Evolutionary conservation across 2,113 vertebrate species (phyloP), one percentile per base, ranked within the genome.

Genomic region (Calyptommatus sinebrachiatus): DNA sequence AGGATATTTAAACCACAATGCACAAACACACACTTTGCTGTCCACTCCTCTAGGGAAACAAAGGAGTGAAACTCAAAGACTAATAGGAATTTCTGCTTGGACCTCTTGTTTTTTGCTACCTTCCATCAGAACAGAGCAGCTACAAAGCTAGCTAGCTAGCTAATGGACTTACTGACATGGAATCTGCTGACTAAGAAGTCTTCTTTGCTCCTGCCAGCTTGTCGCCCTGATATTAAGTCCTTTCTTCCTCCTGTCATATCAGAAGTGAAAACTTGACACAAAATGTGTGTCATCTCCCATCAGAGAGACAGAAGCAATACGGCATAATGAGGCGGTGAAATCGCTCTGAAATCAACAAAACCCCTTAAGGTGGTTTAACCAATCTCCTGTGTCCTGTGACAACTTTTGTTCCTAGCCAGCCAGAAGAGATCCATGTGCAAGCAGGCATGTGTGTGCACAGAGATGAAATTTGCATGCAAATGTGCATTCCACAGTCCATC

Each of bases 261-360:
- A 89, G 84, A 85, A 93, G 75, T 85, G 84, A 84, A 83, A 85
- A 91, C 82, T 69, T 88, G 90, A 85, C 84, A 83, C 84, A 50
- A 79, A 72, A 87, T n/a, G 20, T 87, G 85, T 91, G 88, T 92
- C 89, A 89, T 0, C 28, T 0, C 0, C 73, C 90, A 86, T 70
- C 82, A 90, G 78, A 77, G 14, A 87, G 91, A 89, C 85, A 89
- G 91, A 78, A 87, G 90, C 91, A 92, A 88, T 90, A 92, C 88
- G 90, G 87, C 88, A 68, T 88, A 89, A 90, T 88, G 63, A 89
- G 87, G 87, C 91, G 87, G 89, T 88, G 85, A 91, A 87, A 89
- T 87, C 90, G 88, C 88, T 31, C 1, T 8, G 73, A 76, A 82
- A 85, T 84, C 76, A 29, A 79, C 69, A 0, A 84, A 82, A 84